phyloP scores from a whole-genome alignment of 2,888 invertebrate genomes.

The Saturnia japonica region DNA sequence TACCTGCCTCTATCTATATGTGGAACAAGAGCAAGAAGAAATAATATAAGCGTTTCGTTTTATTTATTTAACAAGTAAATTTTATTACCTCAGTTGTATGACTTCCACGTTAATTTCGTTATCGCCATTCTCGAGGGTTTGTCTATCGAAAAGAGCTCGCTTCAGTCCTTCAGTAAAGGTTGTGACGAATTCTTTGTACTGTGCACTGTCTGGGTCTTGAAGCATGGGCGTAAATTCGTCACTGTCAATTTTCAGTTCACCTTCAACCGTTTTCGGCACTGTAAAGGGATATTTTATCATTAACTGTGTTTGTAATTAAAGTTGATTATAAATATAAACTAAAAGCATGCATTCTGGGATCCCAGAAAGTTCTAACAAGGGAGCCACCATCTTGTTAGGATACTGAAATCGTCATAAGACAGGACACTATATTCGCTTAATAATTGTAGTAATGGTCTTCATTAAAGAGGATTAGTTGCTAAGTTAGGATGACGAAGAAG shows the following conservation, averaged over 20 bases:
- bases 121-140: conserved; percentile 75
- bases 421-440: no score
- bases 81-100: conserved; percentile 81
- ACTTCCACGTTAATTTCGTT: conserved; percentile 83
- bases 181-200: conserved; percentile 82
- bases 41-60: no score
- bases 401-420: no score
- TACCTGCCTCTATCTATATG: no score
- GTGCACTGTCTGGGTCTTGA: conserved; percentile 82
- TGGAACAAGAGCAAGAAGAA: no score
- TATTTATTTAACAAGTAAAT: not conserved
- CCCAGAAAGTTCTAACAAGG: no score
- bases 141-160: conserved; percentile 78
- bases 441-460: no score
- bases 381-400: no score
- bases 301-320: not conserved
- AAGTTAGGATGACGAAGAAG: no score
- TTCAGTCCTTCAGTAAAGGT: conserved; percentile 83
- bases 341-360: no score
- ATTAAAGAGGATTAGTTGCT: no score
- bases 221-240: conserved; percentile 83
- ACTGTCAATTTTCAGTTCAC: conserved; percentile 85
- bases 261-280: conserved; percentile 87
- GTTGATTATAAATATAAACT: no score
- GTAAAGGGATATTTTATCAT: conserved; percentile 34